These are phyloP conservation scores for Trichomycterus rosablanca DNA, from an alignment of 2,113 vertebrate genomes.

Conservation along the genomic window DNA sequence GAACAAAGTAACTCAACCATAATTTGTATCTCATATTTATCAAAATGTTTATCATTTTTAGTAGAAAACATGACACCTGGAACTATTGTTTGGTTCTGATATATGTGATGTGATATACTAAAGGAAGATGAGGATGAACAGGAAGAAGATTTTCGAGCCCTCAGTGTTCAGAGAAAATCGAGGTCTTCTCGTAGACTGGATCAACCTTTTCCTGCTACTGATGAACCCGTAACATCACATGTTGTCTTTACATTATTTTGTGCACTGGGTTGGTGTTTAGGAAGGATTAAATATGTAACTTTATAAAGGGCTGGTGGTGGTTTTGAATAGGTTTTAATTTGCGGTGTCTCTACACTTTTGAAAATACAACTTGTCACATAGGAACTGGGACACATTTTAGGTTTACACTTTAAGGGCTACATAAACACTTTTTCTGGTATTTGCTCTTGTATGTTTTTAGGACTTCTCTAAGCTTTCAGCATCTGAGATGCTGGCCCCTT, in stretches of 20 bases:
- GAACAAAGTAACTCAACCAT: no score
- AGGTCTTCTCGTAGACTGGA: slow-evolving; percentile 33
- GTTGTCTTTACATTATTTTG: slow-evolving; percentile 2
- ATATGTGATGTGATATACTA: not conserved
- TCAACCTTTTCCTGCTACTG: slow-evolving; percentile 32
- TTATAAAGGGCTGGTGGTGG: no score
- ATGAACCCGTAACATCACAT: slow-evolving; percentile 42
- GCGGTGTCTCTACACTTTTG: not conserved
- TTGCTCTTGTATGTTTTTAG: not conserved
- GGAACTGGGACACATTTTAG: no score
- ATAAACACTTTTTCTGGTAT: not conserved
- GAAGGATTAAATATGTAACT: no score
- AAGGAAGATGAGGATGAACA: slow-evolving; percentile 19
- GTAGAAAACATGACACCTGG: no score
- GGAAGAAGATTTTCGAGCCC: slow-evolving; percentile 30
- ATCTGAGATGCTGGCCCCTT: slow-evolving; percentile 10
- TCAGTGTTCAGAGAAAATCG: slow-evolving; percentile 44
- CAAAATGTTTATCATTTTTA: no score
- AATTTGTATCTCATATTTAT: no score
- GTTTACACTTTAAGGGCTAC: no score
- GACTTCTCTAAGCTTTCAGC: slow-evolving; percentile 21
- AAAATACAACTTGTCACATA: not conserved
- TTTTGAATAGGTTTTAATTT: no score
- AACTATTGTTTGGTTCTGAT: not conserved
- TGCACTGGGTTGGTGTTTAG: not conserved